Percentiles rank a stretch among this genome's conserved stretches.
These are phyloP conservation scores for Helogale parvula DNA, from an alignment of 2,113 vertebrate genomes.

Conservation along the genomic window DNA sequence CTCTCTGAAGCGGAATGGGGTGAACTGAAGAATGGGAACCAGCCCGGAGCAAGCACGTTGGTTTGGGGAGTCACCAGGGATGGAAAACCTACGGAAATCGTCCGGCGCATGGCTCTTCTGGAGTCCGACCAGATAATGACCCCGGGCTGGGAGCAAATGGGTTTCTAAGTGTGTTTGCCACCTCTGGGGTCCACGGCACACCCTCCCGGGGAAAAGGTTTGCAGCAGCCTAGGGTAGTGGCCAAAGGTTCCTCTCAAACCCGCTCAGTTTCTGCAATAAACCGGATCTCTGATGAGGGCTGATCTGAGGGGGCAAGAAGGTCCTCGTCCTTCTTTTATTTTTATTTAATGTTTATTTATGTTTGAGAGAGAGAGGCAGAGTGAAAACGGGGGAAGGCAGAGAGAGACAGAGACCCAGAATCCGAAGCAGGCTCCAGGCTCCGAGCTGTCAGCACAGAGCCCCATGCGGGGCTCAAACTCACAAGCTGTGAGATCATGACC, in stretches of 20 bases:
- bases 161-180: neutral
- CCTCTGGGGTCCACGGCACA: neutral
- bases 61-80: neutral
- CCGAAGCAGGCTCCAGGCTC: too few relatives aligned
- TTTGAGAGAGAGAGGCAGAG: too few relatives aligned
- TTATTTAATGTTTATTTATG: too few relatives aligned
- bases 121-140: neutral
- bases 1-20: neutral
- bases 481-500: too few relatives aligned
- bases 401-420: too few relatives aligned
- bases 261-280: neutral
- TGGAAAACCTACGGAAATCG: neutral
- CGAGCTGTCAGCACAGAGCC: too few relatives aligned
- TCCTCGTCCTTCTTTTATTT: neutral
- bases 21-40: neutral
- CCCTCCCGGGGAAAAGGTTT: neutral
- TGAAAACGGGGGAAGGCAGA: too few relatives aligned
- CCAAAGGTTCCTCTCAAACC: neutral
- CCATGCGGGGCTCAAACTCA: too few relatives aligned
- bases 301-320: too few relatives aligned
- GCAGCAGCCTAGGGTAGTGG: rapidly evolving
- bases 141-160: neutral
- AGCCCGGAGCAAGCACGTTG: rapidly evolving
- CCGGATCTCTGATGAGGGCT: neutral
- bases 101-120: neutral